phyloP scores from a whole-genome alignment of 2,888 invertebrate genomes.

The Macrosiphum euphorbiae region DNA sequence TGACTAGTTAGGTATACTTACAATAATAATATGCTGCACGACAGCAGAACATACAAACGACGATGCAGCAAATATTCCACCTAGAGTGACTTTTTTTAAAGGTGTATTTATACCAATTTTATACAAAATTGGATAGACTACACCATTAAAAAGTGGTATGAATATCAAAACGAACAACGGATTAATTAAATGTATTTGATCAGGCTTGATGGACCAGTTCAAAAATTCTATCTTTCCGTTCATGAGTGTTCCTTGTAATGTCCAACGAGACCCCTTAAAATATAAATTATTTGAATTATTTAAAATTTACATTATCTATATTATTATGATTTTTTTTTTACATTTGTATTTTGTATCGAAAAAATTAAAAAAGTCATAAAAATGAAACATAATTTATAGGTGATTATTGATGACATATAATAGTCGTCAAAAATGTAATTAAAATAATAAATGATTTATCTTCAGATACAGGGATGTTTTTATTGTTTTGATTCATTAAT shows the following conservation, averaged over 20 bases:
- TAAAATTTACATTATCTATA: neutral
- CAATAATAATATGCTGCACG: conserved; percentile 72
- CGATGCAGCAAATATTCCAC: conserved; percentile 86
- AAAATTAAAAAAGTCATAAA: neutral
- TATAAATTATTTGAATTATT: neutral
- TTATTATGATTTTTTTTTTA: neutral
- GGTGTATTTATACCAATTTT: conserved; percentile 82
- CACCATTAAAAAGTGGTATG: conserved; percentile 86
- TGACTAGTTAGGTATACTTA: conserved; percentile 62
- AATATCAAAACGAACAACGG: conserved; percentile 86
- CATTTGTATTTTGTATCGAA: neutral
- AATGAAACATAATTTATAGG: neutral
- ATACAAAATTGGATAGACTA: conserved; percentile 83
- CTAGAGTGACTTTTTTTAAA: conserved; percentile 87
- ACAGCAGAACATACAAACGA: conserved; percentile 89
- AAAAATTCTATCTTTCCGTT: conserved; percentile 79
- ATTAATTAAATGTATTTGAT: conserved; percentile 95
- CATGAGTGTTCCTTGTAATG: conserved; percentile 86
- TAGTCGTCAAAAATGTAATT: neutral
- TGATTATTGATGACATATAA: neutral
- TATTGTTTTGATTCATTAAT: neutral
- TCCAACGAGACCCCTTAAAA: conserved; percentile 68
- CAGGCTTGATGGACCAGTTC: conserved; percentile 86
- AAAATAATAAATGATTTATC: neutral
- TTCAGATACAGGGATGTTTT: neutral